These are phyloP conservation scores for Caenorhabditis sp. DNA, from an alignment of 2,888 invertebrate genomes.

Conservation along the genomic window DNA sequence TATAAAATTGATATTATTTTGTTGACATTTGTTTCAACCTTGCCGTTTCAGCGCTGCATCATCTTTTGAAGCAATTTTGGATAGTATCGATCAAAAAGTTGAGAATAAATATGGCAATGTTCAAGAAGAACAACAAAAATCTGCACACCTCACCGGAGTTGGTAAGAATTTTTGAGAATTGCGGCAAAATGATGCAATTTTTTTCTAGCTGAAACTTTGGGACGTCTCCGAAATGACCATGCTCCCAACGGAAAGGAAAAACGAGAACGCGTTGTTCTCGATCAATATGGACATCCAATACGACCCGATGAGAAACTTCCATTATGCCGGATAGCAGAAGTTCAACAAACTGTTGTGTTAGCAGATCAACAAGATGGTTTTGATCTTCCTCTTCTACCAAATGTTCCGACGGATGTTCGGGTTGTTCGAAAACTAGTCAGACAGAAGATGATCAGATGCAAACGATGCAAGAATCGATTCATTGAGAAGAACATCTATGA, in stretches of 20 bases:
- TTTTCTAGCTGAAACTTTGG: constrained; percentile 4
- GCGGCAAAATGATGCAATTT: neutral
- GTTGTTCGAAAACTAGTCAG: constrained; percentile 25
- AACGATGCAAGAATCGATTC: constrained; percentile 67
- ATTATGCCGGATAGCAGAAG: constrained; percentile 14
- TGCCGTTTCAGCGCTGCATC: neutral
- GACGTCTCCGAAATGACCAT: constrained; percentile 2
- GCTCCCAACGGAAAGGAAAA: constrained; percentile 2
- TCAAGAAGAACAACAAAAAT: constrained; percentile 3
- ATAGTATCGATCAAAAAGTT: neutral
- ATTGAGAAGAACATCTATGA: constrained; percentile 67
- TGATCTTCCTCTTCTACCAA: constrained; percentile 6
- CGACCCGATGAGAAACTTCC: constrained; percentile 13
- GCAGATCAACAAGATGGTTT: constrained; percentile 14
- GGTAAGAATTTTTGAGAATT: constrained; percentile 10
- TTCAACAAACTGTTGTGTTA: constrained; percentile 9
- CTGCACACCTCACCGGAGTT: constrained; percentile 14
- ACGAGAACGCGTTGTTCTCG: constrained; percentile 8
- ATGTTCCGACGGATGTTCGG: constrained; percentile 24
- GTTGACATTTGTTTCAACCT: neutral
- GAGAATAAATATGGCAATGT: neutral
- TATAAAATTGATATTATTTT: neutral
- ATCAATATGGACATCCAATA: constrained; percentile 4
- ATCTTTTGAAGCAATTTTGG: neutral
- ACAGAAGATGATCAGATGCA: constrained; percentile 68